Conservation (phyloP, 2,888 invertebrate genomes). For the Amiota minor region DNA sequence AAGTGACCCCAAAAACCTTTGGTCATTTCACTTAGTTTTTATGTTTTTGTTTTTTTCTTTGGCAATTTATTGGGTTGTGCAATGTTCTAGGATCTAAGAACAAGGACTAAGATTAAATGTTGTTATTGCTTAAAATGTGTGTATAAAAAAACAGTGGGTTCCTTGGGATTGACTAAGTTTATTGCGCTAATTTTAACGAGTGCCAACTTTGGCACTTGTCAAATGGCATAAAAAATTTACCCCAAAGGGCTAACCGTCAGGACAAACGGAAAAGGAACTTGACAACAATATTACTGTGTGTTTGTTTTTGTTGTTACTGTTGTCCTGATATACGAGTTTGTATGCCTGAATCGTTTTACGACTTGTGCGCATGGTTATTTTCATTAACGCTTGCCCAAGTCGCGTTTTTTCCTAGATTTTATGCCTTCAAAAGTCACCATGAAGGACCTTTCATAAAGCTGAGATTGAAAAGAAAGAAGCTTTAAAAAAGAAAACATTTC, state of each 20-base stretch:
- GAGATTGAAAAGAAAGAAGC: not conserved
- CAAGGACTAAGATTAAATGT: constrained; percentile 38
- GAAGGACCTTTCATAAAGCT: not conserved
- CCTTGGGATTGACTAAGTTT: constrained; percentile 34
- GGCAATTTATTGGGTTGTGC: constrained; percentile 36
- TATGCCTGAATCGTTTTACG: constrained; percentile 46
- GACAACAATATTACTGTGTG: too few relatives aligned
- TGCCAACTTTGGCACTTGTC: constrained; percentile 51
- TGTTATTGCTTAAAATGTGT: constrained; percentile 43
- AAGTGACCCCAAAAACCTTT: constrained; percentile 7
- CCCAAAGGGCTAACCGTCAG: constrained; percentile 40
- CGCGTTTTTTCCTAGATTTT: not conserved
- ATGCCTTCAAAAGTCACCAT: too few relatives aligned
- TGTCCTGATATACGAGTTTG: not conserved
- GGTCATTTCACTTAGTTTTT: not conserved
- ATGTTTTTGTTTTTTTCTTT: constrained; percentile 27
- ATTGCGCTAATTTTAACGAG: constrained; percentile 51
- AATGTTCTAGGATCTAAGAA: constrained; percentile 16
- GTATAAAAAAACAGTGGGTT: constrained; percentile 10
- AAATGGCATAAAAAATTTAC: constrained; percentile 39
- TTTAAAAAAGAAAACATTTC: not conserved
- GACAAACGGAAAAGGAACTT: too few relatives aligned
- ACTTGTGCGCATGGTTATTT: constrained; percentile 43
- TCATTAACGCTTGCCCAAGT: constrained; percentile 21
- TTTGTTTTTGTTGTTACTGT: constrained; percentile 10